Conservation (phyloP, 1,140 invertebrate genomes). For the Heliothis virescens region DNA sequence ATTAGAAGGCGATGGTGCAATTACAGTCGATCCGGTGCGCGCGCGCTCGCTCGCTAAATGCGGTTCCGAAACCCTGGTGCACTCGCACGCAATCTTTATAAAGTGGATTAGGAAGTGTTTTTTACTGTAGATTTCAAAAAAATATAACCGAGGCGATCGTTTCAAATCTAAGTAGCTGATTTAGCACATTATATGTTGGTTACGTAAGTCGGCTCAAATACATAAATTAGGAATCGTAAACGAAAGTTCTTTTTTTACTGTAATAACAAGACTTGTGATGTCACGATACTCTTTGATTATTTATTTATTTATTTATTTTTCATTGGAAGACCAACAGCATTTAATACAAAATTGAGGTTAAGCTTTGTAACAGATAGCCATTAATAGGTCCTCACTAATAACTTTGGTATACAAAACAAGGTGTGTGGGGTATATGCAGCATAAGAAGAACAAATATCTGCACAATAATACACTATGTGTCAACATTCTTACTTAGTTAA, state of each 20-base stretch:
- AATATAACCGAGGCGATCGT: neutral
- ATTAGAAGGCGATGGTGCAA: conserved; percentile 63
- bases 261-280: neutral
- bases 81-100: conserved; percentile 30
- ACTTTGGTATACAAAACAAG: no score
- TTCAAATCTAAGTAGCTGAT: neutral
- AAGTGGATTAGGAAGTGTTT: conserved; percentile 35
- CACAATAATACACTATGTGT: no score
- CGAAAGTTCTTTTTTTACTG: neutral
- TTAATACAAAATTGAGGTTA: no score
- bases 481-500: no score
- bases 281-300: conserved; percentile 1
- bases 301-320: no score
- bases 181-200: neutral
- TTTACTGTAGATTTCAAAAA: conserved; percentile 23
- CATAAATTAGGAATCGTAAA: neutral
- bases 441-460: no score
- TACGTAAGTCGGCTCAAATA: neutral
- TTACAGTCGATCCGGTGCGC: conserved; percentile 55
- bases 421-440: no score
- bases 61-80: conserved; percentile 42
- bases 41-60: conserved; percentile 42
- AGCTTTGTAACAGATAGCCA: no score
- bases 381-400: no score
- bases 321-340: no score